A percentile compares a stretch with the other conserved stretches of the same genome.
Evolutionary conservation across 2,113 vertebrate species (phyloP).

Genomic region (Neopipo cinnamomea): DNA sequence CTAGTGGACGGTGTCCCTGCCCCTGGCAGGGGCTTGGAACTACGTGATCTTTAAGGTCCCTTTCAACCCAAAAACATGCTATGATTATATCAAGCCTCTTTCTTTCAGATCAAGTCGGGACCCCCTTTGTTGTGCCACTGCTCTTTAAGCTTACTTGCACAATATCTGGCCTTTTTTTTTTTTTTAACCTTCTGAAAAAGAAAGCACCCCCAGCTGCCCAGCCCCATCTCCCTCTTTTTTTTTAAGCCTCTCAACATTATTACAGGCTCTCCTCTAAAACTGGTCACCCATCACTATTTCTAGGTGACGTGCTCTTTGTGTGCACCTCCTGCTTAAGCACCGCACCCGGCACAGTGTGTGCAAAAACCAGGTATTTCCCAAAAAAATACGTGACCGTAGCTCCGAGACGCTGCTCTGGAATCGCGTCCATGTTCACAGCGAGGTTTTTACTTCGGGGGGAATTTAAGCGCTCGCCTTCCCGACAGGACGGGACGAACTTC

Average conservation of each 20-base stretch:
- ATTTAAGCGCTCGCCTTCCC: neutral
- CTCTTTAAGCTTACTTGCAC: neutral
- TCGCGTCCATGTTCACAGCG: accelerated
- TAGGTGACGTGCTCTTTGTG: no score
- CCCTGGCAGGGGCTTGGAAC: neutral
- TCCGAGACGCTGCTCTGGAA: no score
- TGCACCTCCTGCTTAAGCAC: no score
- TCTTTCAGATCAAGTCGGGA: neutral
- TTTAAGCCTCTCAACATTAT: neutral
- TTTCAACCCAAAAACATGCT: neutral
- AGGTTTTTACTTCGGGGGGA: neutral
- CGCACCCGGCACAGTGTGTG: accelerated
- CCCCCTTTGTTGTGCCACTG: neutral
- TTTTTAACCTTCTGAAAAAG: neutral
- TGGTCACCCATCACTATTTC: neutral
- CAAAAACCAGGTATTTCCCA: accelerated
- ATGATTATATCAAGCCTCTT: accelerated
- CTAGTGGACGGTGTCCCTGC: no score
- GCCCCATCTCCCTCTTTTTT: neutral
- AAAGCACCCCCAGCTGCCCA: neutral
- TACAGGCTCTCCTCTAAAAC: neutral
- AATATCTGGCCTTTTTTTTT: neutral
- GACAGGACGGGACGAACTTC: neutral
- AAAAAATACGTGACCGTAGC: accelerated
- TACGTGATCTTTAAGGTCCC: neutral